Percentiles rank a stretch among this genome's conserved stretches.
Evolutionary conservation across 1,140 invertebrate species (phyloP).

Genomic region (Mercenaria mercenaria): DNA sequence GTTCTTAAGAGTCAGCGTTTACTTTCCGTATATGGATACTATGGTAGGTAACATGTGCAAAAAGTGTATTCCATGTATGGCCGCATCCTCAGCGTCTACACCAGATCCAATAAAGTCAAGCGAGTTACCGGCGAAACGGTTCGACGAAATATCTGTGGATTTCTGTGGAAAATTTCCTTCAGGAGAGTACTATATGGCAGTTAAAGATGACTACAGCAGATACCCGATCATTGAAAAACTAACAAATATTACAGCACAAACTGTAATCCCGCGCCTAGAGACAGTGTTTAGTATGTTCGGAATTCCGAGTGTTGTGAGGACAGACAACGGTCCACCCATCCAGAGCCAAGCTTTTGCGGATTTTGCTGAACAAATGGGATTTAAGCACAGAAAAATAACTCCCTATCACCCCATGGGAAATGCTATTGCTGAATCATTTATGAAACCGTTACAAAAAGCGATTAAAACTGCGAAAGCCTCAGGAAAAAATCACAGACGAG

Average conservation of each 20-base stretch:
- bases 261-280: conserved; percentile 54
- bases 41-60: background rate
- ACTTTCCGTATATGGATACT: conserved; percentile 18
- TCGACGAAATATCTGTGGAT: conserved; percentile 72
- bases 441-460: background rate
- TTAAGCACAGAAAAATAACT: background rate
- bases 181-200: conserved; percentile 76
- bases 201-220: conserved; percentile 77
- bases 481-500: conserved; percentile 58
- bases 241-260: conserved; percentile 3
- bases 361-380: background rate
- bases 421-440: conserved; percentile 62
- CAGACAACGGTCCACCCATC: conserved; percentile 70
- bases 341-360: conserved; percentile 32
- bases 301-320: conserved; percentile 65
- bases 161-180: conserved; percentile 75
- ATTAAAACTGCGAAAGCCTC: conserved; percentile 55
- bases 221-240: conserved; percentile 72
- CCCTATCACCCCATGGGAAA: conserved; percentile 21
- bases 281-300: conserved; percentile 63
- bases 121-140: background rate
- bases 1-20: conserved; percentile 22
- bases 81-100: background rate
- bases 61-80: conserved; percentile 34
- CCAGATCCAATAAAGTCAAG: background rate